These are phyloP conservation scores for Halcyon malimbica DNA, from an alignment of 2,113 vertebrate species.

Conservation along the genomic window DNA sequence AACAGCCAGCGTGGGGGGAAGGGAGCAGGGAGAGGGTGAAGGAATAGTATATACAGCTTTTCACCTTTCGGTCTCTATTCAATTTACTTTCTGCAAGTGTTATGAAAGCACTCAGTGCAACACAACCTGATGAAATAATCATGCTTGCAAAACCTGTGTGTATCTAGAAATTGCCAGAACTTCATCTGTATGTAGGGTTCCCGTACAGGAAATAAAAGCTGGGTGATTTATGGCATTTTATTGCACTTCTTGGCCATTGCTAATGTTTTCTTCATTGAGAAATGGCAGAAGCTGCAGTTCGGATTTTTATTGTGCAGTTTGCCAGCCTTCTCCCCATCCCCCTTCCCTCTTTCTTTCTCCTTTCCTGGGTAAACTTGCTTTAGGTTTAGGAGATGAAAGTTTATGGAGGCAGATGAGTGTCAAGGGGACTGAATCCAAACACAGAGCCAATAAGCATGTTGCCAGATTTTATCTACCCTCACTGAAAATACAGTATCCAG, in stretches of 20 bases:
- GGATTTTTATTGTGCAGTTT: conserved; percentile 71
- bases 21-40: background rate
- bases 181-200: conserved; percentile 29
- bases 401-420: conserved; percentile 68
- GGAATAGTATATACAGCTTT: conserved; percentile 5
- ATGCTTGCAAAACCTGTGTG: conserved; percentile 39
- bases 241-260: conserved; percentile 68
- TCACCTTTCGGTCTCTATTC: conserved; percentile 22
- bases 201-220: conserved; percentile 62
- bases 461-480: conserved; percentile 72
- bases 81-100: background rate
- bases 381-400: conserved; percentile 73
- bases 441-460: conserved; percentile 50
- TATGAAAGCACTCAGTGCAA: conserved; percentile 23
- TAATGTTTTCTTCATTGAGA: conserved; percentile 77
- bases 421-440: conserved; percentile 57
- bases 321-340: background rate
- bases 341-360: conserved; percentile 23
- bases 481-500: conserved; percentile 67
- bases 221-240: conserved; percentile 72
- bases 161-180: conserved; percentile 39
- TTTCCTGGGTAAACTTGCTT: conserved; percentile 72
- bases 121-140: conserved; percentile 51
- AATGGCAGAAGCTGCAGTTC: conserved; percentile 72
- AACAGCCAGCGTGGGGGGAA: background rate